Percentiles rank a stretch among this genome's conserved stretches.
These are phyloP conservation scores for Oreamnos americanus DNA, from an alignment of 2,113 vertebrate species.

Conservation along the genomic window DNA sequence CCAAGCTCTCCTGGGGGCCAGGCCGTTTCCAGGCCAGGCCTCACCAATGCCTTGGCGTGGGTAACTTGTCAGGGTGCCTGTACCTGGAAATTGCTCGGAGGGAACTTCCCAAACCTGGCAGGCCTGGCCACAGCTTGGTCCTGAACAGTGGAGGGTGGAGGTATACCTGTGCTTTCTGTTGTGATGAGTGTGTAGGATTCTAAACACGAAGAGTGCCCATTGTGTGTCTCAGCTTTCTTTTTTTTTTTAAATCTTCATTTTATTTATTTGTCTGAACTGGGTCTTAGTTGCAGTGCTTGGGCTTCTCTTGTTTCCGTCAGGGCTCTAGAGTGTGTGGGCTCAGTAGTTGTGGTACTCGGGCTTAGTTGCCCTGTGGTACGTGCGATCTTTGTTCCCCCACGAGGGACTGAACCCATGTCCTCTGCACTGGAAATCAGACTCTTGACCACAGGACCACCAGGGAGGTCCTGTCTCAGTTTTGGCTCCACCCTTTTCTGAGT, in stretches of 20 bases:
- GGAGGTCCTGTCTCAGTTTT: background rate
- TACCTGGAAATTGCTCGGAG: background rate
- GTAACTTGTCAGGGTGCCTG: background rate
- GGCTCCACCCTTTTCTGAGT: background rate
- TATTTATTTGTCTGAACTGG: background rate
- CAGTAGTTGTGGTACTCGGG: background rate
- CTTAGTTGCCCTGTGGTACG: background rate
- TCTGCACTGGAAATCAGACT: background rate
- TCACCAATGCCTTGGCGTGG: background rate
- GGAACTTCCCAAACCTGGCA: background rate
- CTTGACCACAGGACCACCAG: background rate
- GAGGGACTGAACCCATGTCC: background rate
- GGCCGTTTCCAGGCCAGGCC: background rate
- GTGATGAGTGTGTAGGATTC: background rate
- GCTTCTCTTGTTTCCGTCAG: background rate
- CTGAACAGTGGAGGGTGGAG: background rate
- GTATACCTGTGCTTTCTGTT: background rate
- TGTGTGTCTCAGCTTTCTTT: background rate
- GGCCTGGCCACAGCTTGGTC: background rate
- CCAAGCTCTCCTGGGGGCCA: background rate
- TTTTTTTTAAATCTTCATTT: background rate
- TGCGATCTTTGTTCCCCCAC: background rate
- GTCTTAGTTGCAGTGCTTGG: background rate
- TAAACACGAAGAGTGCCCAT: background rate
- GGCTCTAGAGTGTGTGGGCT: background rate